phyloP scores from a whole-genome alignment of 2,797 vertebrate species.

The Acanthurus lineatus region DNA sequence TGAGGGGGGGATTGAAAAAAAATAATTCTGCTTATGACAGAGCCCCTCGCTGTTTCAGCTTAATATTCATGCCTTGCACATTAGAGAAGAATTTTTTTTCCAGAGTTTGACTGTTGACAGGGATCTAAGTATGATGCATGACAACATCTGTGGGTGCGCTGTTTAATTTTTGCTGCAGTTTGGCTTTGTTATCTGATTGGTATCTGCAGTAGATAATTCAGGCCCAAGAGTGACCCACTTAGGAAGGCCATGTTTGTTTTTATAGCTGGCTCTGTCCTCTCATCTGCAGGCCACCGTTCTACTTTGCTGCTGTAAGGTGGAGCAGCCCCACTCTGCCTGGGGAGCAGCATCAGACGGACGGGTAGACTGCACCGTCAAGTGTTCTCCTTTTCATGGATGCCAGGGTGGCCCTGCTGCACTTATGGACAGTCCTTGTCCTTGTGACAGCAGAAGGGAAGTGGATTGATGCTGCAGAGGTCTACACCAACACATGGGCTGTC shows the following conservation, averaged over 20 bases:
- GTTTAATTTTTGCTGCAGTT: slow-evolving; percentile 40
- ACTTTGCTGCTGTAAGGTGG: slow-evolving; percentile 73
- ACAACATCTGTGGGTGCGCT: slow-evolving; percentile 41
- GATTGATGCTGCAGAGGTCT: slow-evolving; percentile 83
- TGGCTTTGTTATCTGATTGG: slow-evolving; percentile 41
- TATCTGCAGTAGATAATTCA: slow-evolving; percentile 47
- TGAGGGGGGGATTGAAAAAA: slow-evolving; percentile 50
- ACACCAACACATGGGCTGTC: slow-evolving; percentile 97
- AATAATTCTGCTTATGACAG: slow-evolving; percentile 41
- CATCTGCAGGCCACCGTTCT: slow-evolving; percentile 80
- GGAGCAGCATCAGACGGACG: slow-evolving; percentile 70
- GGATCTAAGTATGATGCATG: slow-evolving; percentile 26
- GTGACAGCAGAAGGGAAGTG: slow-evolving; percentile 78
- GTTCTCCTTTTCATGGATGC: slow-evolving; percentile 92
- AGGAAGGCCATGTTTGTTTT: slow-evolving; percentile 68
- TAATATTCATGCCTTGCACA: slow-evolving; percentile 44
- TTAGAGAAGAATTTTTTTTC: slow-evolving; percentile 34
- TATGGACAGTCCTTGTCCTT: slow-evolving; percentile 88
- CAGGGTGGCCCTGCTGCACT: slow-evolving; percentile 87
- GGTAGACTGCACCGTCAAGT: slow-evolving; percentile 65
- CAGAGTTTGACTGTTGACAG: slow-evolving; percentile 19
- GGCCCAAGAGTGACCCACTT: slow-evolving; percentile 65
- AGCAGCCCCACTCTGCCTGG: slow-evolving; percentile 61
- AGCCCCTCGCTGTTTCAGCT: slow-evolving; percentile 47
- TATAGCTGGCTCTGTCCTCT: slow-evolving; percentile 71